phyloP scores from a whole-genome alignment of 92 coral and sea anemone species.

The Bergia puertoricense region DNA sequence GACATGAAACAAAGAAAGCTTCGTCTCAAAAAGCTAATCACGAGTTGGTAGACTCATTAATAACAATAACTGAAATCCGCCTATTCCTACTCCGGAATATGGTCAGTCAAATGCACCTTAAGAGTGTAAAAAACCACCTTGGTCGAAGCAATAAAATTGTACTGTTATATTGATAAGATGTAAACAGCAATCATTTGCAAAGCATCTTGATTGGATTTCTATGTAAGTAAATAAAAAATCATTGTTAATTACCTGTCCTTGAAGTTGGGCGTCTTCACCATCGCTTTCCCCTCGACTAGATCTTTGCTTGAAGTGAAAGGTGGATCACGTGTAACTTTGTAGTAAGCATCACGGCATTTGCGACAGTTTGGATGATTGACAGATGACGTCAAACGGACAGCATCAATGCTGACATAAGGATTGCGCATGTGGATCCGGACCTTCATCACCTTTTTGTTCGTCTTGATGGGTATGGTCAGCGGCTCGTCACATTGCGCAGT shows the following conservation, averaged over 20 bases:
- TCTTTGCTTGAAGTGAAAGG: slow-evolving; percentile 67
- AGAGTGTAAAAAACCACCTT: too few relatives aligned
- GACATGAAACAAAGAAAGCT: too few relatives aligned
- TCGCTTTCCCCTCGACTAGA: slow-evolving; percentile 31
- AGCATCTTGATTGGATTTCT: too few relatives aligned
- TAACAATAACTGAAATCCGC: too few relatives aligned
- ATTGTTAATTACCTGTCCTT: slow-evolving; percentile 73
- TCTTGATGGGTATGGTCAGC: slow-evolving; percentile 77
- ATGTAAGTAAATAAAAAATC: too few relatives aligned
- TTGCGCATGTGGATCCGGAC: slow-evolving; percentile 70
- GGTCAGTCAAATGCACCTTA: too few relatives aligned
- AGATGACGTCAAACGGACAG: slow-evolving; percentile 87
- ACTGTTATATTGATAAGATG: too few relatives aligned
- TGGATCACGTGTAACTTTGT: slow-evolving; percentile 79
- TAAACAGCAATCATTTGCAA: too few relatives aligned
- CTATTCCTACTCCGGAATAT: too few relatives aligned
- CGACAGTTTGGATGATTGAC: slow-evolving; percentile 90
- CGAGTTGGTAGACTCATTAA: too few relatives aligned
- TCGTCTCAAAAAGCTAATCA: too few relatives aligned
- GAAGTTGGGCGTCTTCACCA: slow-evolving; percentile 66
- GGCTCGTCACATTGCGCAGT: slow-evolving; percentile 97
- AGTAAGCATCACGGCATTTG: slow-evolving; percentile 77
- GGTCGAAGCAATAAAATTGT: too few relatives aligned
- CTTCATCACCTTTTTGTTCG: slow-evolving; percentile 69
- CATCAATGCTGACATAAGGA: slow-evolving; percentile 76